phyloP scores from a whole-genome alignment of 2,888 invertebrate genomes.

The Yponomeuta plumbellus region DNA sequence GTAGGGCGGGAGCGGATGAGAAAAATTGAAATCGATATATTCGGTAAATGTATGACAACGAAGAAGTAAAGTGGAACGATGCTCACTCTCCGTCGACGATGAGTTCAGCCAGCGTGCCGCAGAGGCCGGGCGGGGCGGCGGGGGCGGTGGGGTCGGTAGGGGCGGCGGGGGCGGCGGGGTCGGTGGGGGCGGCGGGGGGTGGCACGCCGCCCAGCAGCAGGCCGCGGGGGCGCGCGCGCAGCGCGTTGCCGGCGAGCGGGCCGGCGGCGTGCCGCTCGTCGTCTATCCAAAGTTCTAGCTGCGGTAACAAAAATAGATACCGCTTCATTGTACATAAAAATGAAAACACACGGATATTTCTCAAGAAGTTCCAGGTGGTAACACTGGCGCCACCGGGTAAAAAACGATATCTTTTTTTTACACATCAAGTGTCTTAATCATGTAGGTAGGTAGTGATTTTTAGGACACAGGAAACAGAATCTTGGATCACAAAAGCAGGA shows the following conservation, averaged over 20 bases:
- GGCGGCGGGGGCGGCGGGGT: constrained; percentile 73
- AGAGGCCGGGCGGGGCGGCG: constrained; percentile 75
- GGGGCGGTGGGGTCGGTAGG: constrained; percentile 66
- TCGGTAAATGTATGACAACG: no score
- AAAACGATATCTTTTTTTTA: no score
- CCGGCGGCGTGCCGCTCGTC: constrained; percentile 79
- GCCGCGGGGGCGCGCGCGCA: constrained; percentile 70
- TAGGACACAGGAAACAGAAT: no score
- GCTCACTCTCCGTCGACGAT: constrained; percentile 88
- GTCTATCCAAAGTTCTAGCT: constrained; percentile 84
- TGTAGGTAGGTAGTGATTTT: no score
- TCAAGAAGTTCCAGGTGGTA: no score
- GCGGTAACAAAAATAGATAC: no score
- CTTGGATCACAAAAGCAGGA: no score
- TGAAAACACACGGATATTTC: no score
- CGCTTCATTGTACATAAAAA: no score
- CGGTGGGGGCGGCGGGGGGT: constrained; percentile 68
- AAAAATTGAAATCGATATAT: no score
- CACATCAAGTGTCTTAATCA: no score
- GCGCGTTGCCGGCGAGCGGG: constrained; percentile 75
- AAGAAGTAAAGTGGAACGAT: neutral
- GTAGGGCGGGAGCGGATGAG: neutral
- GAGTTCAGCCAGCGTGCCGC: constrained; percentile 89
- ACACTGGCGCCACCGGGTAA: no score
- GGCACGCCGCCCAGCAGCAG: constrained; percentile 87